These are phyloP conservation scores for Pomacea maculata DNA, from an alignment of 1,140 invertebrate species.

Conservation along the genomic window DNA sequence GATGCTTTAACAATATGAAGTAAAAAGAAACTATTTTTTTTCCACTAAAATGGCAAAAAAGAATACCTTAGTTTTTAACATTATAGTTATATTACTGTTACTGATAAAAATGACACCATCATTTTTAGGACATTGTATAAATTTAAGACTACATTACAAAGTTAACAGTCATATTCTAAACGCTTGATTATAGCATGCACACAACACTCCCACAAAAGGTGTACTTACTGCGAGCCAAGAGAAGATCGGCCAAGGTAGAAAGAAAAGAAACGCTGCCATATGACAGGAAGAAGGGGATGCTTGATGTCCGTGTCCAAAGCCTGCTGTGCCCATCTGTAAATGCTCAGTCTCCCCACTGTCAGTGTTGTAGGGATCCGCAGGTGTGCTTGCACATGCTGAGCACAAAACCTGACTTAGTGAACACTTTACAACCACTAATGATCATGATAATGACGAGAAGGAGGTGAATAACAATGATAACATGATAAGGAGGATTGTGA, in stretches of 20 bases:
- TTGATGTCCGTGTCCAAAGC: slow-evolving; percentile 77
- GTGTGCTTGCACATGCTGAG: slow-evolving; percentile 72
- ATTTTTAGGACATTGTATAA: too few relatives aligned
- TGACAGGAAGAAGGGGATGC: slow-evolving; percentile 77
- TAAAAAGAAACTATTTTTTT: too few relatives aligned
- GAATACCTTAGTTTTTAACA: too few relatives aligned
- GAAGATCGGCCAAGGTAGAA: slow-evolving; percentile 74
- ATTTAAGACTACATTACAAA: too few relatives aligned
- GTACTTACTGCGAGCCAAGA: slow-evolving; percentile 62
- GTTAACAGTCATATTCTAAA: background rate
- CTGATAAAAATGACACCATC: too few relatives aligned
- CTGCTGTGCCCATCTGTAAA: slow-evolving; percentile 83
- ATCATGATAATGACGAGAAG: too few relatives aligned
- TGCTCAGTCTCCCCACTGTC: slow-evolving; percentile 71
- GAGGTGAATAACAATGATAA: too few relatives aligned
- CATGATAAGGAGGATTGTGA: too few relatives aligned
- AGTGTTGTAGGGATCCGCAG: slow-evolving; percentile 72
- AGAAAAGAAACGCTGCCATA: slow-evolving; percentile 84
- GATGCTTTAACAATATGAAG: too few relatives aligned
- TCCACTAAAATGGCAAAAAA: too few relatives aligned
- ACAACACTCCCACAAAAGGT: background rate
- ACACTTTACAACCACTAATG: too few relatives aligned
- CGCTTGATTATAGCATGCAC: background rate
- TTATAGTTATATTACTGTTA: too few relatives aligned
- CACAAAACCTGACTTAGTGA: background rate